Evolutionary conservation across 2,797 vertebrate species (phyloP).

Genomic region (Peromyscus aztecus): DNA sequence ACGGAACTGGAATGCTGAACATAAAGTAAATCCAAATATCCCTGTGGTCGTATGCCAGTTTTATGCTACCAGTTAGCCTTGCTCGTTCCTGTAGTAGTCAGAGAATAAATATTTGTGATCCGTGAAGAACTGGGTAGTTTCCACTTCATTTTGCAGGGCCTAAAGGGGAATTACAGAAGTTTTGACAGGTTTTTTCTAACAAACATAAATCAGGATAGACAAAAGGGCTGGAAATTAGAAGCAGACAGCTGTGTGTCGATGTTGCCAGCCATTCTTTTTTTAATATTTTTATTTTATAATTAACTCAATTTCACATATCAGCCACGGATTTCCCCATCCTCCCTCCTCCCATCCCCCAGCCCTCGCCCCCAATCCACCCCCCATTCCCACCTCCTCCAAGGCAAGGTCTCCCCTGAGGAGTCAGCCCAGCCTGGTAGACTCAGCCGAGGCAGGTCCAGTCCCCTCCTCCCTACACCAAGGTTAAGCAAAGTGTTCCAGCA

Average conservation of each 20-base stretch:
- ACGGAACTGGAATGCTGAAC: neutral
- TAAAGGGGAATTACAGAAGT: constrained; percentile 12
- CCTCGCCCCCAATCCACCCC: no score
- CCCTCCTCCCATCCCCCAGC: no score
- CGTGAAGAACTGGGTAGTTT: neutral
- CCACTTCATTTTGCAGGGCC: neutral
- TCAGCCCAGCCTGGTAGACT: no score
- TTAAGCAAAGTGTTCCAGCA: no score
- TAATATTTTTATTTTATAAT: no score
- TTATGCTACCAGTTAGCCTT: neutral
- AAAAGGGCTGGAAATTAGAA: neutral
- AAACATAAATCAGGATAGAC: neutral
- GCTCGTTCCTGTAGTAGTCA: neutral
- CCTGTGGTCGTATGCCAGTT: neutral
- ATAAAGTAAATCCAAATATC: neutral
- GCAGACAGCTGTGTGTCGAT: neutral
- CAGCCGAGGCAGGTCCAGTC: no score
- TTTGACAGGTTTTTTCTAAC: neutral
- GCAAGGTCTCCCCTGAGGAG: no score
- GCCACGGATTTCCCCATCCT: no score
- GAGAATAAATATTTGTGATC: constrained; percentile 19
- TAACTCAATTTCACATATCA: no score
- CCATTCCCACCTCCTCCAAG: no score
- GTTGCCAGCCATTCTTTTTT: neutral
- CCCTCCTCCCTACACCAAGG: no score